Conservation (phyloP, 2,888 invertebrate genomes). For the Mayetiola destructor region DNA sequence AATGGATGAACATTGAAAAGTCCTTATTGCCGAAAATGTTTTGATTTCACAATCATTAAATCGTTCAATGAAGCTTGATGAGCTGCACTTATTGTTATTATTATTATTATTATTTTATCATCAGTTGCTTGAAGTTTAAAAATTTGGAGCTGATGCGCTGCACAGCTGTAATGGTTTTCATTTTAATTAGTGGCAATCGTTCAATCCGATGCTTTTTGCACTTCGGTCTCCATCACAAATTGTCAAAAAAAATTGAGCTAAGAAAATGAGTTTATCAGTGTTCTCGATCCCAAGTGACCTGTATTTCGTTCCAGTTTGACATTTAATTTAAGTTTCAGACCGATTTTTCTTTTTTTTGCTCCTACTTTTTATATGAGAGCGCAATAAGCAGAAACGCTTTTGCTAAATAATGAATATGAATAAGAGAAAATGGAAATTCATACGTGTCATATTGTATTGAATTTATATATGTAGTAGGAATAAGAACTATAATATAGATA, state of each 20-base stretch:
- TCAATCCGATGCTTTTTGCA: not conserved
- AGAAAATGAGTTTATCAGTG: not conserved
- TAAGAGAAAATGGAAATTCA: not conserved
- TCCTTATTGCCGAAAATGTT: not conserved
- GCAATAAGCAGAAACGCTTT: no score
- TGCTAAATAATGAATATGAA: not conserved
- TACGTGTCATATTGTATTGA: not conserved
- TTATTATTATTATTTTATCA: no score
- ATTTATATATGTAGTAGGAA: not conserved
- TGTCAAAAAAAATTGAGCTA: no score
- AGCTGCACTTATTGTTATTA: not conserved
- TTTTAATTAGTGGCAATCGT: not conserved
- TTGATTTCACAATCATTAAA: not conserved
- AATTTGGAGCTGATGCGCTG: no score
- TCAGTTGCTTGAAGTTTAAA: no score
- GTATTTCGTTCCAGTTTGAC: not conserved
- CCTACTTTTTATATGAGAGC: not conserved
- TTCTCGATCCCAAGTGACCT: not conserved
- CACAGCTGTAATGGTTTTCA: not conserved
- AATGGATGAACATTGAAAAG: not conserved
- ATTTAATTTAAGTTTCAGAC: not conserved
- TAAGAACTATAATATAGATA: no score
- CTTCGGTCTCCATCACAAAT: not conserved
- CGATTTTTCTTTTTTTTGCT: not conserved
- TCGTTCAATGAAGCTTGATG: not conserved